phyloP scores from a whole-genome alignment of 2,113 vertebrate genomes.

The Menura novaehollandiae region DNA sequence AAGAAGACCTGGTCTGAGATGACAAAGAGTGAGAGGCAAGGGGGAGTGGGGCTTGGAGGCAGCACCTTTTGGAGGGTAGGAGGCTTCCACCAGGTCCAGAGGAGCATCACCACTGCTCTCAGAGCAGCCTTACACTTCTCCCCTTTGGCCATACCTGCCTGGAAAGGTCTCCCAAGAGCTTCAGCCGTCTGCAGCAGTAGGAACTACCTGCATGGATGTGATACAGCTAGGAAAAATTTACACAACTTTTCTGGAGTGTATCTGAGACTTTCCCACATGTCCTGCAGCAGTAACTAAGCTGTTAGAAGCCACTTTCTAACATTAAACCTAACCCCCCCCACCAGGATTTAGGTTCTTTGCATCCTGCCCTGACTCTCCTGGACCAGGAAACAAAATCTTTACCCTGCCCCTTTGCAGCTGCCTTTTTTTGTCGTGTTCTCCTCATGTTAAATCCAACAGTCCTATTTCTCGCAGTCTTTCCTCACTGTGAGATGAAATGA shows the following conservation, averaged over 20 bases:
- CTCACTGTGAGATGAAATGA: too few relatives aligned
- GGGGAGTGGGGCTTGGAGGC: rapidly evolving
- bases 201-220: background rate
- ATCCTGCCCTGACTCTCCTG: background rate
- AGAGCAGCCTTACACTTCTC: background rate
- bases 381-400: background rate
- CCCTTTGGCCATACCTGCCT: background rate
- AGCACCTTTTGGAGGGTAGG: rapidly evolving
- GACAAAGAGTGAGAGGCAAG: background rate
- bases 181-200: background rate
- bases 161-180: background rate
- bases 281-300: background rate
- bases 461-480: background rate
- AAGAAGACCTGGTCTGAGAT: background rate
- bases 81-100: background rate
- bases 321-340: background rate
- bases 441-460: background rate
- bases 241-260: background rate
- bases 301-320: background rate
- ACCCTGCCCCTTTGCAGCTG: background rate
- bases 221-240: background rate
- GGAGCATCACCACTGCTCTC: background rate
- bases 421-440: background rate
- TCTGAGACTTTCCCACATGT: background rate
- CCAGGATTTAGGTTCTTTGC: background rate